phyloP scores from a whole-genome alignment of 2,113 vertebrate species.

The Poeciliopsis turrubarensis region DNA sequence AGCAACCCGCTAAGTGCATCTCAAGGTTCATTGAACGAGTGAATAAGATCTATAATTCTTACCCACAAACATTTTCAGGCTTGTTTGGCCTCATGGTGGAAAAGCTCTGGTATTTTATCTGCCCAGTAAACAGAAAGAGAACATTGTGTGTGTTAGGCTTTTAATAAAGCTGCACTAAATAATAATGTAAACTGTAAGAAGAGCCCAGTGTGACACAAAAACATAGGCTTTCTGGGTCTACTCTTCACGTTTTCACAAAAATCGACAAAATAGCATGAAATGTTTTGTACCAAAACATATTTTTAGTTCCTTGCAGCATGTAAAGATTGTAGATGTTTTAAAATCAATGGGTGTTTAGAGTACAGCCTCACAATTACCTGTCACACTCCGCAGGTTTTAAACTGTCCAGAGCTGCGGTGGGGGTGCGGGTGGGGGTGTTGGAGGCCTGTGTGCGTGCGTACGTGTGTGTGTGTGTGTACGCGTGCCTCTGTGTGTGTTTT shows the following conservation, averaged over 20 bases:
- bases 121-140: background rate
- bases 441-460: background rate
- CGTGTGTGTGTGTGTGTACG: background rate
- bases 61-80: background rate
- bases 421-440: background rate
- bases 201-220: background rate
- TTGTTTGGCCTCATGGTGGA: background rate
- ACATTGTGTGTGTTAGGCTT: background rate
- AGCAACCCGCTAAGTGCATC: conserved; percentile 65
- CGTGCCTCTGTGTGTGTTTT: background rate
- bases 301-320: background rate
- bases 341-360: conserved; percentile 17
- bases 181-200: background rate
- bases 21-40: conserved; percentile 67
- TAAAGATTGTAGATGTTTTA: conserved; percentile 13
- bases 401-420: conserved; percentile 73
- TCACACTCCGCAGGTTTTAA: conserved; percentile 41
- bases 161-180: background rate
- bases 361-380: conserved; percentile 33
- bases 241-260: background rate
- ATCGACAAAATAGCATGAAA: background rate
- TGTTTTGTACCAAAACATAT: no score
- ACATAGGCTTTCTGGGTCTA: background rate
- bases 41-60: conserved; percentile 61
- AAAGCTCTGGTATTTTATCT: background rate